Evolutionary conservation across 2,797 vertebrate species (phyloP), one percentile per base, ranked within the genome.

Genomic region (Esox masquinongy): DNA sequence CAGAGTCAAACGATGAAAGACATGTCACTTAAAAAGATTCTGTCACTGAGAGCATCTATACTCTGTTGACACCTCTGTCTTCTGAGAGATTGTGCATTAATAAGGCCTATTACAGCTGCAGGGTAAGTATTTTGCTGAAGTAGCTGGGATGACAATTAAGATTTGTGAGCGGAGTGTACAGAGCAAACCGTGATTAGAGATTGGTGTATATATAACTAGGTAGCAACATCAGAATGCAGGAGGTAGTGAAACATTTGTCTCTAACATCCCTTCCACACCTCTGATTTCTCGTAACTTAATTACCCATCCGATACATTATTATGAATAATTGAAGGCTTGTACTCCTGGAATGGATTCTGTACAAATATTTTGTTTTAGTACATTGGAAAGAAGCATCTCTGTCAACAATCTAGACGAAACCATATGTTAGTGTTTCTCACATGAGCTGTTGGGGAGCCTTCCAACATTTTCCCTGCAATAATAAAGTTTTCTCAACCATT

Each of bases 381-480:
- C 68, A 78, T 80, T 72, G 81, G 85, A 80, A 47, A 66, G 78
- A 7, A 11, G 56, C 66, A 68, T 88, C 83, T 87, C 84, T 85
- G 74, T 68, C 79, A 74, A 78, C 22, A 0, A 67, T 80, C 80
- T 85, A 89, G 87, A 78, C 68, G 14, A 80, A 87, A 86, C 72
- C 85, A 88, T 83, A 81, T 88, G 84, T 78, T 31, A 69, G 73
- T 70, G 70, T 83, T 73, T 78, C 73, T 69, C 70, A 68, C 68
- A 59, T 17, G 19, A 74, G 74, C 22, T 82, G 77, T 29, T 19
- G 22, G 84, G 82, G 81, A 17, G 76, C 31, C 79, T 81, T 75
- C 82, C 80, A 81, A 39, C 70, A 31, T 8, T 77, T 75, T 77
- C 64, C 61, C 39, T 39, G 64, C 73, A 26, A 9, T 29, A 70